These are phyloP conservation scores for Horisme vitalbata DNA, from an alignment of 2,888 invertebrate genomes.

Conservation along the genomic window DNA sequence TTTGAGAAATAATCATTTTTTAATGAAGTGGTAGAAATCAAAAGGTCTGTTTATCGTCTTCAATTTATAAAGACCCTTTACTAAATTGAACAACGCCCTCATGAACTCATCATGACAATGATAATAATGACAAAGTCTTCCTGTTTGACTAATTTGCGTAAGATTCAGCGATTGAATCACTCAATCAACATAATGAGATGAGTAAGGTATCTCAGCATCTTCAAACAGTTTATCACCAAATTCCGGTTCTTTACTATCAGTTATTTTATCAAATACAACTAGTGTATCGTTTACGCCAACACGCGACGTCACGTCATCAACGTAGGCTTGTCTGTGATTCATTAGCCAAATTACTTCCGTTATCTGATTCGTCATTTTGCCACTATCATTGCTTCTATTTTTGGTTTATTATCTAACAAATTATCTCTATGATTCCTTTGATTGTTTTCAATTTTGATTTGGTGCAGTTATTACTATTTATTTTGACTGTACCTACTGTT, in stretches of 20 bases:
- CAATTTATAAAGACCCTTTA: too few species aligned
- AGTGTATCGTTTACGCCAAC: slow-evolving; percentile 2
- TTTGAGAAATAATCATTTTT: too few species aligned
- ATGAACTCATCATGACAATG: neutral
- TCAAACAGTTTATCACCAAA: neutral
- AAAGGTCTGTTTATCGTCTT: too few species aligned
- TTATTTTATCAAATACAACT: slow-evolving; percentile 1
- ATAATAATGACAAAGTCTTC: slow-evolving; percentile 3
- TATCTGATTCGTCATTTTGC: slow-evolving; percentile 3
- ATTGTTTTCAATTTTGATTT: neutral
- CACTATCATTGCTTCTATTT: too few species aligned
- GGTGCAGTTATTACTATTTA: neutral
- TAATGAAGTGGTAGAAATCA: too few species aligned
- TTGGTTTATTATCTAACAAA: neutral
- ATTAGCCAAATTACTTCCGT: slow-evolving; percentile 1
- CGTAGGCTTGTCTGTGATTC: slow-evolving; percentile 3
- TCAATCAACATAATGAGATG: slow-evolving; percentile 7
- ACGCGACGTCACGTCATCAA: slow-evolving; percentile 2
- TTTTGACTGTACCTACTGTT: neutral
- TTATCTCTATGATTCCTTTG: too few species aligned
- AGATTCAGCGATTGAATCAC: slow-evolving; percentile 9
- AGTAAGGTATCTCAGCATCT: slow-evolving; percentile 7
- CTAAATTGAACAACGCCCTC: neutral
- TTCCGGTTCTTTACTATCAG: neutral
- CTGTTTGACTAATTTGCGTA: slow-evolving; percentile 6